Evolutionary conservation across 1,140 invertebrate species (phyloP), one percentile per base, ranked within the genome.

Genomic region (Alviniconcha marisindica): DNA sequence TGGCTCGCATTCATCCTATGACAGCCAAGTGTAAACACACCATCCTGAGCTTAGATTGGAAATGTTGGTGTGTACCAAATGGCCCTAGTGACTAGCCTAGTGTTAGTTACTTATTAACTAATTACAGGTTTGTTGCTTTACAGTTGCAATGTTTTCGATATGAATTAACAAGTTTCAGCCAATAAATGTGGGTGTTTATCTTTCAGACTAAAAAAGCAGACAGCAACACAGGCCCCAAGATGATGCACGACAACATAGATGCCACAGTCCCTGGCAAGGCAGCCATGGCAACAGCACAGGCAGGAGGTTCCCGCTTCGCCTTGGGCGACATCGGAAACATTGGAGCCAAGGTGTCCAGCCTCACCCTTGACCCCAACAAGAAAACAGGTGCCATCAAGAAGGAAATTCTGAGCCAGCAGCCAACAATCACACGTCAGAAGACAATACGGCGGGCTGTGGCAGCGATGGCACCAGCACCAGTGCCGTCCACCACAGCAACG

Each of bases 261-360:
- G 81, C 81, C 69, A 86, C 69, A 3, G 24, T 77, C 81, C 44
- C 42, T 66, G 63, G 74, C 21, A 88, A 89, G 74, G 81, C 84
- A 0, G 78, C 63, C 44, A 56, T 85, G 73, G 28, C 69, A 31
- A 21, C 48, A 51, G 56, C 10, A 60, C 18, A 21, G 18, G 36
- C 38, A 24, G 44, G 54, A 28, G 48, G 82, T 28, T 85, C 82
- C 12, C 71, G 84, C 21, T 69, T 81, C 48, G 90, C 92, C 12
- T 83, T 93, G 24, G 90, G 91, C 5, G 91, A 92, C 83, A 92
- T 93, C 80, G 90, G 90, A 14, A 92, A 92, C 82, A 91, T 93
- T 82, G 90, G 90, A 10, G 91, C 91, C 74, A 91, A 91, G 81
- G 91, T 92, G 0, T 91, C 90, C 15, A 89, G 88, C 15, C 88